These are phyloP conservation scores for Amphiura filiformis DNA, from an alignment of 35 echinoderm and acorn worm genomes.

Conservation along the genomic window DNA sequence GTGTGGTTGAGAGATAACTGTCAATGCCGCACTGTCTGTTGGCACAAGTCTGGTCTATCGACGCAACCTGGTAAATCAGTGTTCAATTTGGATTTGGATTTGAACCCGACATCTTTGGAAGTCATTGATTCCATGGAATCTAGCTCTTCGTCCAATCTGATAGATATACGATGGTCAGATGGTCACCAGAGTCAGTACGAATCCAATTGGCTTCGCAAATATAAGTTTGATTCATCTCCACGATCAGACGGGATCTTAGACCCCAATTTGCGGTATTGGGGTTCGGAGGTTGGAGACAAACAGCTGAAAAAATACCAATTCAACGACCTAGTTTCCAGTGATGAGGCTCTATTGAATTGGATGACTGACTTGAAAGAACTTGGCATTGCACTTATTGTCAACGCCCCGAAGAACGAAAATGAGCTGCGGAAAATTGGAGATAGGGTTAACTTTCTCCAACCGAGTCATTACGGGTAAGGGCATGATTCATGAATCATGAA, in stretches of 20 bases:
- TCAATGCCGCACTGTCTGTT: constrained; percentile 57
- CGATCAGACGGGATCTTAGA: constrained; percentile 34
- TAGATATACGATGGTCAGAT: constrained; percentile 44
- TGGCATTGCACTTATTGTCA: constrained; percentile 44
- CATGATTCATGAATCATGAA: constrained; percentile 1
- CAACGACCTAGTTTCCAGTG: constrained; percentile 41
- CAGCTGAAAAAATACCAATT: constrained; percentile 23
- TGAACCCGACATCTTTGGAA: too few species aligned
- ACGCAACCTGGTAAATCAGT: too few species aligned
- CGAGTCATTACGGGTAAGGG: constrained; percentile 72
- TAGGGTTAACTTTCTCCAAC: constrained; percentile 38
- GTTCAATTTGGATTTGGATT: too few species aligned
- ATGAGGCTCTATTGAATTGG: constrained; percentile 52
- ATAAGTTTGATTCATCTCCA: constrained; percentile 46
- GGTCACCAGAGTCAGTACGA: constrained; percentile 50
- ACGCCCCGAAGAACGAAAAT: constrained; percentile 7
- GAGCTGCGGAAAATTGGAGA: constrained; percentile 51
- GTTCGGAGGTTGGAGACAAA: background rate
- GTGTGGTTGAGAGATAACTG: constrained; percentile 94
- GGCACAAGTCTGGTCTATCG: constrained; percentile 16
- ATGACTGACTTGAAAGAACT: constrained; percentile 50
- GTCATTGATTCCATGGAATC: too few species aligned
- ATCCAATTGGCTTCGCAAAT: constrained; percentile 40
- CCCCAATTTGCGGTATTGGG: constrained; percentile 49
- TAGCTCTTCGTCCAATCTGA: too few species aligned